Conservation (phyloP, 2,797 vertebrate genomes). For the Trematocara caparti region DNA sequence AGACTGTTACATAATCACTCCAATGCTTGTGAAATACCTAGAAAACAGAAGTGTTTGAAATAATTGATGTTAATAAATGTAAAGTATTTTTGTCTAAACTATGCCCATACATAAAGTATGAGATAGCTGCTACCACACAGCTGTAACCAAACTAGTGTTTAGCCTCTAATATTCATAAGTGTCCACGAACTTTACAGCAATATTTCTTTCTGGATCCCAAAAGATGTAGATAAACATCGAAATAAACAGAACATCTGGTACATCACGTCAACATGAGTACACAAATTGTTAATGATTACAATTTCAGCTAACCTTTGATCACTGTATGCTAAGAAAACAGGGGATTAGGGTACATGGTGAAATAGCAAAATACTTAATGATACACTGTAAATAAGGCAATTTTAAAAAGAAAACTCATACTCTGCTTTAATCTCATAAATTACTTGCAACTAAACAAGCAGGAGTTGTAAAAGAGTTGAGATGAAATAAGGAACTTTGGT, state of each 20-base stretch:
- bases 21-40: background rate
- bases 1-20: constrained; percentile 26
- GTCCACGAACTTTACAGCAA: background rate
- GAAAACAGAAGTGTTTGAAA: constrained; percentile 20
- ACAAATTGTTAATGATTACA: background rate
- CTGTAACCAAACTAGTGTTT: background rate
- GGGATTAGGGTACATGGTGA: background rate
- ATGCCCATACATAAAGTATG: background rate
- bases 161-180: background rate
- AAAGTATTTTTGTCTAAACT: background rate
- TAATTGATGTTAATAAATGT: constrained; percentile 4
- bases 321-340: background rate
- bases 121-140: background rate
- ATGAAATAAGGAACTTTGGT: background rate
- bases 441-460: background rate
- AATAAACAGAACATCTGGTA: background rate
- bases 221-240: background rate
- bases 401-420: background rate
- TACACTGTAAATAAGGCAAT: background rate
- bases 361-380: background rate
- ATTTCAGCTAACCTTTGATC: background rate
- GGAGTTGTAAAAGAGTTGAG: background rate
- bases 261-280: background rate
- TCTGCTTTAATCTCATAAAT: background rate
- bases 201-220: background rate